These are phyloP conservation scores for Piliocolobus tephrosceles DNA, from an alignment of 2,113 vertebrate species.

Conservation along the genomic window DNA sequence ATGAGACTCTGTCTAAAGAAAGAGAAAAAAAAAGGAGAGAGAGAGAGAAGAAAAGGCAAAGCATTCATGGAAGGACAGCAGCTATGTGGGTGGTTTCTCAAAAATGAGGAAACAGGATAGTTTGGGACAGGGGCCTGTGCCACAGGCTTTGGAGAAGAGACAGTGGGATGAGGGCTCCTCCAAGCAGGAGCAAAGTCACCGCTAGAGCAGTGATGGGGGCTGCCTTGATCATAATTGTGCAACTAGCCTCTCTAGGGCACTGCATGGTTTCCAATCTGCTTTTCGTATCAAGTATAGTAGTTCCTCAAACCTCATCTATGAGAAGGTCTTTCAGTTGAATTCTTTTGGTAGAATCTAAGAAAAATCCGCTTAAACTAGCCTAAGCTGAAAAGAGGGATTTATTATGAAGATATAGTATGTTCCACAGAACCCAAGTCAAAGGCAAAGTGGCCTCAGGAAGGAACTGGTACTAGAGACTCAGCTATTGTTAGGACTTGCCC, in stretches of 20 bases:
- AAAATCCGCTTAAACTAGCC: neutral
- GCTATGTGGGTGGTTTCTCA: neutral
- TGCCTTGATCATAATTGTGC: neutral
- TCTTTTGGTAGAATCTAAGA: neutral
- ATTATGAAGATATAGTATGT: neutral
- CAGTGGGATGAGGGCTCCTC: neutral
- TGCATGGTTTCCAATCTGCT: neutral
- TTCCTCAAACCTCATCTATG: neutral
- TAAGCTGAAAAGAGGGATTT: neutral
- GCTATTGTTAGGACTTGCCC: neutral
- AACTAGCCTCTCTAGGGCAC: neutral
- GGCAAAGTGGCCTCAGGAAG: neutral
- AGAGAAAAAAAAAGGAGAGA: rapidly evolving
- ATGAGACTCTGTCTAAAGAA: no score
- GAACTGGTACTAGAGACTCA: neutral
- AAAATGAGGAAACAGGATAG: neutral
- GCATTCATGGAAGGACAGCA: neutral
- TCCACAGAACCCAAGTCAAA: neutral
- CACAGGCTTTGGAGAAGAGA: neutral
- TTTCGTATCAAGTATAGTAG: neutral
- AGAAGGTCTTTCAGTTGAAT: neutral
- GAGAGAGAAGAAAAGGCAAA: neutral
- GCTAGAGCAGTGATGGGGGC: neutral
- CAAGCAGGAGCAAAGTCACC: neutral
- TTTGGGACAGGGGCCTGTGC: neutral